Base-by-base conservation (phyloP, 2,888 invertebrate species). In the Drosophila formosana region DNA sequence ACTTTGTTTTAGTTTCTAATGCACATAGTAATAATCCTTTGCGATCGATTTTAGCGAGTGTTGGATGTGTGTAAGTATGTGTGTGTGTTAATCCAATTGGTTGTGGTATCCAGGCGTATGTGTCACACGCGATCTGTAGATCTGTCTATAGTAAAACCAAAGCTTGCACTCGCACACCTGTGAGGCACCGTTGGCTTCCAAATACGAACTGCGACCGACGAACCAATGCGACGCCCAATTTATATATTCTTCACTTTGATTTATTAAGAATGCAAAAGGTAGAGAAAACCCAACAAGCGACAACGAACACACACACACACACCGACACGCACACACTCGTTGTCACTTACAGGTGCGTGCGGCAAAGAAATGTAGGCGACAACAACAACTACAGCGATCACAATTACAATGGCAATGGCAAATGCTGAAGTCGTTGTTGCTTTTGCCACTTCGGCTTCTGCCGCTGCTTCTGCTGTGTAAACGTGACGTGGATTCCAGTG, bases 221-320 rank as follows among this genome's bases (percentile, higher is more conserved):
- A 82, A 85, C 89, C 89, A 82, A 86, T 85, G 90, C 82, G 88
- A 88, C 89, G 90, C 90, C 91, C 92, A 91, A 92, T 92, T 92
- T 92, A 92, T 92, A 92, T 92, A 92, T 92, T 92, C 92, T 91
- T 91, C 91, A 89, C 90, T 90, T 90, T 90, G 92, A 92, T 92
- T 92, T 92, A 91, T 92, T 92, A 92, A 91, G 91, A 92, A 92
- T 92, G 92, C 92, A 91, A 91, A 87, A 91, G 91, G 91, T 90
- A 90, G 91, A 91, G 90, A 84, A 87, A 82, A 80, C 61, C 56
- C 66, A 72, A 49, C 37, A 53, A 53, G 46, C 66, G 50, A 65
- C 37, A 55, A 23, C 43, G 32, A 46, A 13, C 55, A 53, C 68
- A 57, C 58, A 46, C 6, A 43, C 41, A 49, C 62, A 57, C 41